Base-by-base conservation (phyloP, 2,113 vertebrate genomes). In the Telmatochromis sp. region DNA sequence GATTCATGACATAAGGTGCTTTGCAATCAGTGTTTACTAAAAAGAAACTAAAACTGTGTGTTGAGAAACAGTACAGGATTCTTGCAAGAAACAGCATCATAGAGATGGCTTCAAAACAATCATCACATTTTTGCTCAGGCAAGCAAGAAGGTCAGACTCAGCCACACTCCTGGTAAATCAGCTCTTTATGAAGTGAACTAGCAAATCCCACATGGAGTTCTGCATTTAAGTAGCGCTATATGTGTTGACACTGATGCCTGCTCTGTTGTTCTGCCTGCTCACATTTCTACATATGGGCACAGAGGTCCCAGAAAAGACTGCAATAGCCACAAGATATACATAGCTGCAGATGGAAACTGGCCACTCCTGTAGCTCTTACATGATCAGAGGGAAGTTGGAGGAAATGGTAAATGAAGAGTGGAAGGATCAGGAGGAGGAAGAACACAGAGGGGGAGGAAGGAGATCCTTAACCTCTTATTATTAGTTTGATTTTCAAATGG, bases 401-500 rank as follows among this genome's bases (percentile, higher is more conserved):
- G 42, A 75, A 47, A 47, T 28, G 42, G 6, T 75, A 75, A 73
- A 73, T 73, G 23, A 33, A 55, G 17, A 65, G n/a, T 45, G 33
- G 21, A 55, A 13, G 23, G 23, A 57, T 63, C n/a, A 70, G 65
- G 26, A n/a, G 47, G 28, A 3, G 40, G 40, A 75, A 47, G 70
- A 47, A 26, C 6, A 28, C 35, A 58, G 37, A 80, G 9, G 28
- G 60, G 5, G 60, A 81, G 53, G 42, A 57, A 5, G 78, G 81
- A 49, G 33, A 75, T 82, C 35, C 58, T 35, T 80, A 75, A 91
- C 75, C 88, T 89, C n/a, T 84, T 35, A 68, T 86, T 87, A 86
- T 87, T 58, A 83, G 86, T 89, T 90, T 87, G 85, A 89, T 93
- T 93, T 89, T 88, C 86, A 81, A 84, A 92, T 82, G 55, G 81